Conservation (phyloP, 2,888 invertebrate species). For the Cheiracanthium punctorium region DNA sequence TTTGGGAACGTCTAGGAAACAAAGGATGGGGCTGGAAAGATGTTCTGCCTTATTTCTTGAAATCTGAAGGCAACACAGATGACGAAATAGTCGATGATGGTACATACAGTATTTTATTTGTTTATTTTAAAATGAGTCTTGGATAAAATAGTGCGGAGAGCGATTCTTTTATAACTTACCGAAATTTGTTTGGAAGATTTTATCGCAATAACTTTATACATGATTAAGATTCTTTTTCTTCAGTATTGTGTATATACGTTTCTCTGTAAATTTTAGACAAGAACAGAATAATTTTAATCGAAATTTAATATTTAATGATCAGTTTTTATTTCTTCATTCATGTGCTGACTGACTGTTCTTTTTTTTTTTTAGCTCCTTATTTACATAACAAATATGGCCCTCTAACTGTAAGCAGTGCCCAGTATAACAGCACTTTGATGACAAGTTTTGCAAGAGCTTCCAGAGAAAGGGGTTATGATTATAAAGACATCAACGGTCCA, state of each 20-base stretch:
- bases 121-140: no score
- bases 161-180: no score
- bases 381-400: conserved; percentile 71
- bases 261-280: no score
- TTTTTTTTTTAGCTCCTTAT: conserved; percentile 26
- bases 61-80: conserved; percentile 76
- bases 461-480: conserved; percentile 68
- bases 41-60: conserved; percentile 87
- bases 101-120: no score
- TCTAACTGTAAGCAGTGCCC: conserved; percentile 66
- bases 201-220: no score
- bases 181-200: no score
- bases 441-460: conserved; percentile 69
- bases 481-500: conserved; percentile 70
- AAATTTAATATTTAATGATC: no score
- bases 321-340: no score
- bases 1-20: conserved; percentile 90
- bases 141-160: no score
- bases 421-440: conserved; percentile 67
- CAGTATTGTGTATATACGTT: no score
- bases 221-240: no score
- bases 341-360: background rate
- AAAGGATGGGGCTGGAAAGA: conserved; percentile 91
- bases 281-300: no score
- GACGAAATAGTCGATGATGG: conserved; percentile 71